Percentiles rank a stretch among this genome's conserved stretches.
Evolutionary conservation across 2,797 vertebrate species (phyloP).

Genomic region (Crocidura indochinensis): DNA sequence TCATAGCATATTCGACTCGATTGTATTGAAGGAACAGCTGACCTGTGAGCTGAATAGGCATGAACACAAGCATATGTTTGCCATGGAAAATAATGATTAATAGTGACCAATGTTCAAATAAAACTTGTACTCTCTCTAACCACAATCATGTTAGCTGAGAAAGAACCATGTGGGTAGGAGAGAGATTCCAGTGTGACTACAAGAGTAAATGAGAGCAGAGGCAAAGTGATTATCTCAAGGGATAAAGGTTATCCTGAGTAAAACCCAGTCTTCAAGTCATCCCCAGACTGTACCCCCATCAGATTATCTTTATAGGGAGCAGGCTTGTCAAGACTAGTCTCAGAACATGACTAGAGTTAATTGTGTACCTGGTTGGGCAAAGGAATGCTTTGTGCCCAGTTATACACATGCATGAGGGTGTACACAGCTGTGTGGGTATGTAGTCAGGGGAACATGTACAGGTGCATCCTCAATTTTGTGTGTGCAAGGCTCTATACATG

Average conservation of each 20-base stretch:
- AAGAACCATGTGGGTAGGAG: slow-evolving; percentile 65
- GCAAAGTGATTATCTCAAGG: slow-evolving; percentile 2
- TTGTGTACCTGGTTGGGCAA: too few relatives aligned
- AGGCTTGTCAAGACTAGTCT: too few relatives aligned
- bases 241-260: neutral
- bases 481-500: too few relatives aligned
- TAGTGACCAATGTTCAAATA: slow-evolving; percentile 63
- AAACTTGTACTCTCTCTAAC: slow-evolving; percentile 56
- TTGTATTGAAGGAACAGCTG: slow-evolving; percentile 75
- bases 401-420: too few relatives aligned
- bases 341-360: too few relatives aligned
- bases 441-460: too few relatives aligned
- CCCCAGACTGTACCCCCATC: too few relatives aligned
- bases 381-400: too few relatives aligned
- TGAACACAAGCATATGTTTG: slow-evolving; percentile 28
- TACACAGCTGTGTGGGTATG: too few relatives aligned
- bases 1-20: slow-evolving; percentile 65
- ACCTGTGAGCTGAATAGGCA: slow-evolving; percentile 49
- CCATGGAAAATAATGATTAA: slow-evolving; percentile 78
- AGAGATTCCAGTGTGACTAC: slow-evolving; percentile 39
- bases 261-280: too few relatives aligned
- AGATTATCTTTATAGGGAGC: too few relatives aligned
- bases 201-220: slow-evolving; percentile 51
- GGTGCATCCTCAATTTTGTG: too few relatives aligned
- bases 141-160: slow-evolving; percentile 63